Evolutionary conservation across 2,888 invertebrate genomes (phyloP).

Genomic region (Nomada goodeniana): DNA sequence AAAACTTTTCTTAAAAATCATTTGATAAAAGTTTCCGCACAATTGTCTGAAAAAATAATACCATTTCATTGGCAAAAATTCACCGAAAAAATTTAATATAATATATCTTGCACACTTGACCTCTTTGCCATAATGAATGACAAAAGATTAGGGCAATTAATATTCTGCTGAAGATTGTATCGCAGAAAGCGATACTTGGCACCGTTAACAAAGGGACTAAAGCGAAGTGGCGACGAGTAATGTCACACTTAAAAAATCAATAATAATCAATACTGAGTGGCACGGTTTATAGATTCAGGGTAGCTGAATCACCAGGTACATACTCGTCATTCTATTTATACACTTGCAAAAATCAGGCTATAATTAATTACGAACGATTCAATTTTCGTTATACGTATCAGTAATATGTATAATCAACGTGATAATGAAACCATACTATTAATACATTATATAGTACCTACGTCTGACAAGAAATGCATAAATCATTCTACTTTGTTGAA

Average conservation of each 20-base stretch:
- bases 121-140: neutral
- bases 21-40: too few relatives aligned
- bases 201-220: neutral
- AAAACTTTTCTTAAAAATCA: too few relatives aligned
- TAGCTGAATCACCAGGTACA: conserved; percentile 36
- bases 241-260: conserved; percentile 50
- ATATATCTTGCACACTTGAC: neutral
- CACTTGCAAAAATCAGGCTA: conserved; percentile 18
- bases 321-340: conserved; percentile 23
- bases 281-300: conserved; percentile 17
- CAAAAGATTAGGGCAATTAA: neutral
- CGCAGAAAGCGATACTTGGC: neutral
- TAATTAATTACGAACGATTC: conserved; percentile 24
- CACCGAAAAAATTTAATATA: too few relatives aligned
- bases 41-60: too few relatives aligned
- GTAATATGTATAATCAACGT: neutral
- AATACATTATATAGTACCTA: too few relatives aligned
- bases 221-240: conserved; percentile 11
- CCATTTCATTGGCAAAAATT: too few relatives aligned
- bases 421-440: neutral
- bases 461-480: neutral
- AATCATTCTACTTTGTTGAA: too few relatives aligned
- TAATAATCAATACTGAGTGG: conserved; percentile 44
- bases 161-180: neutral
- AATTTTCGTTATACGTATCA: conserved; percentile 18